phyloP scores from a whole-genome alignment of 1,140 invertebrate species.

The Periplaneta americana region DNA sequence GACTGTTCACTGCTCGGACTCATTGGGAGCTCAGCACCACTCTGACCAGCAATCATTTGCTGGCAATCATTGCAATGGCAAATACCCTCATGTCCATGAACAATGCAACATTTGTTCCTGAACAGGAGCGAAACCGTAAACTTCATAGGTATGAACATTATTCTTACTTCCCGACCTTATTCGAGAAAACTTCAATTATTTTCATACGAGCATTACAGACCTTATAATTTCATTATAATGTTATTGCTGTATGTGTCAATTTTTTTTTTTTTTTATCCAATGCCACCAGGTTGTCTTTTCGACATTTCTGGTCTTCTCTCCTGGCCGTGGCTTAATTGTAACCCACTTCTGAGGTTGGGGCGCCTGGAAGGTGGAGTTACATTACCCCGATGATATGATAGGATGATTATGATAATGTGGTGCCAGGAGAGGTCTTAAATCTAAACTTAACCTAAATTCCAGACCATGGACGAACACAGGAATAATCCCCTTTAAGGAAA shows the following conservation, averaged over 20 bases:
- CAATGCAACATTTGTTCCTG: conserved; percentile 85
- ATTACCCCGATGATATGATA: no score
- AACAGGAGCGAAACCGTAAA: conserved; percentile 73
- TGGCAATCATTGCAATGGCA: conserved; percentile 88
- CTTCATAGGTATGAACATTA: conserved; percentile 46
- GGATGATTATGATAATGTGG: no score
- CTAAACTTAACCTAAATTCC: no score
- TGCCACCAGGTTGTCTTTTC: no score
- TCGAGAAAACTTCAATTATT: neutral
- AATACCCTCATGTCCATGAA: conserved; percentile 99
- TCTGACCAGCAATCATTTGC: conserved; percentile 90
- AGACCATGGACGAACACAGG: no score
- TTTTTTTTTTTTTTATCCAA: no score
- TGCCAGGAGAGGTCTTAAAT: no score
- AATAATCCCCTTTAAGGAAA: no score
- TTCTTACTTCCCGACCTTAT: neutral
- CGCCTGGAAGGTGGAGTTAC: no score
- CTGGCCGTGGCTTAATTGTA: no score
- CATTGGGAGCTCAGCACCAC: conserved; percentile 96
- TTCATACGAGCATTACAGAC: neutral
- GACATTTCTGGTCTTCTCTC: no score
- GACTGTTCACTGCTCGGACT: conserved; percentile 75
- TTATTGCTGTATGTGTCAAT: neutral
- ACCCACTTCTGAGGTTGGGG: no score
- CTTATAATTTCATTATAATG: neutral